Conservation (phyloP, 2,113 vertebrate genomes). For the Gallinago media region DNA sequence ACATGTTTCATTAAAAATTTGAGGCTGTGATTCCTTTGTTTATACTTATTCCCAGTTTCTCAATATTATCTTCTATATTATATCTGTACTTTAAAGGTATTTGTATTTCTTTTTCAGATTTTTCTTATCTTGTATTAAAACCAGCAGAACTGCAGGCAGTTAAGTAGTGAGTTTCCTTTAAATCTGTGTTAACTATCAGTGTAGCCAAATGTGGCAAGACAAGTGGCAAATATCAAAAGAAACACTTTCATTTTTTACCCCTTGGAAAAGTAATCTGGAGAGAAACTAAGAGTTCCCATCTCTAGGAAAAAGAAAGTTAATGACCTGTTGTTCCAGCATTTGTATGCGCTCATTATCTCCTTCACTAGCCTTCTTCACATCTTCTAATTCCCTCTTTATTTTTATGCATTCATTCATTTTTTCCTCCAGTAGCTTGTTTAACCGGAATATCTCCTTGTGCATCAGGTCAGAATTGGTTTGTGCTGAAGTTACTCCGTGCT, state of each 20-base stretch:
- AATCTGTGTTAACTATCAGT: background rate
- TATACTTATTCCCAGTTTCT: background rate
- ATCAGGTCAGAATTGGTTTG: slow-evolving; percentile 68
- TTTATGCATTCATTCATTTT: slow-evolving; percentile 78
- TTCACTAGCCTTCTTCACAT: slow-evolving; percentile 51
- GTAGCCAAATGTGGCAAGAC: background rate
- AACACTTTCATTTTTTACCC: background rate
- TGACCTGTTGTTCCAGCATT: slow-evolving; percentile 94
- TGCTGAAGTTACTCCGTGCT: background rate
- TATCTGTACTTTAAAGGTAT: background rate
- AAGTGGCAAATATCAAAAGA: background rate
- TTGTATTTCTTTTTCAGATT: background rate
- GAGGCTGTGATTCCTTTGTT: background rate
- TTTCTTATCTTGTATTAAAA: background rate
- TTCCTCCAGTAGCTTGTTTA: slow-evolving; percentile 87
- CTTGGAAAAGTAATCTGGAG: background rate
- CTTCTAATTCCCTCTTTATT: slow-evolving; percentile 72
- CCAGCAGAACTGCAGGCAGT: background rate
- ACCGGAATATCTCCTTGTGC: slow-evolving; percentile 87
- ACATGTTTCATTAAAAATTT: background rate
- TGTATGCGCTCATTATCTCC: slow-evolving; percentile 80
- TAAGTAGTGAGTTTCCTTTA: background rate
- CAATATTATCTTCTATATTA: background rate
- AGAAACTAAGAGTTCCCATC: background rate
- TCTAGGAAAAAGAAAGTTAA: background rate